These are phyloP conservation scores for Malurus splendens DNA, from an alignment of 2,797 vertebrate species.

Conservation along the genomic window DNA sequence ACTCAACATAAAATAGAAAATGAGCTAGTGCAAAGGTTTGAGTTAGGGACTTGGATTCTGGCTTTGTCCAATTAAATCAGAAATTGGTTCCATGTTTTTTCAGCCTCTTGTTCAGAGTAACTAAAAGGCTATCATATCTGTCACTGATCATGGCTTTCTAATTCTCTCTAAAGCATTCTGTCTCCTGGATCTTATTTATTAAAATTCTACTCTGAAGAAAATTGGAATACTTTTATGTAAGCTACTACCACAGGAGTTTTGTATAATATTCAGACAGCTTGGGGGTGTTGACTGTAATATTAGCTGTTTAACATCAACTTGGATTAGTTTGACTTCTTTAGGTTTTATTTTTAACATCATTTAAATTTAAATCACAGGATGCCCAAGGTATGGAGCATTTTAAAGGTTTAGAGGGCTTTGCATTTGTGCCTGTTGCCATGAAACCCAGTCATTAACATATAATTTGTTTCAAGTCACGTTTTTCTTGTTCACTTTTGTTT, in stretches of 20 bases:
- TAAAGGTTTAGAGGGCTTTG: not conserved
- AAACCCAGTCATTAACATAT: not conserved
- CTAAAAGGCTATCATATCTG: not conserved
- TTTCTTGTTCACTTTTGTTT: not conserved
- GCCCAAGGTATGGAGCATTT: not conserved
- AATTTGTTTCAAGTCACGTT: not conserved
- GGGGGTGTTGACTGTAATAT: fast-evolving
- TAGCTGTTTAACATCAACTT: not conserved
- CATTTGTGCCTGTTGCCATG: not conserved
- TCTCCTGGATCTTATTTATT: not conserved
- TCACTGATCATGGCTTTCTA: not conserved
- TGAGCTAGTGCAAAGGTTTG: not conserved
- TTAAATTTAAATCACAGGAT: not conserved
- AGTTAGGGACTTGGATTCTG: not conserved
- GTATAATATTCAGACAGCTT: not conserved
- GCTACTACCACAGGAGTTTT: not conserved
- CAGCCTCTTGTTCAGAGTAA: not conserved
- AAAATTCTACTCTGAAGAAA: not conserved
- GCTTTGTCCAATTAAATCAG: not conserved
- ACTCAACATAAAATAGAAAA: not conserved
- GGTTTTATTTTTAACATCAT: not conserved
- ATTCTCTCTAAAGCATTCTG: not conserved
- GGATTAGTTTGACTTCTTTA: not conserved
- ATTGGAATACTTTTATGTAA: not conserved
- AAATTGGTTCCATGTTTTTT: not conserved